Conservation (phyloP, 1,140 invertebrate genomes). For the Coptotermes formosanus region DNA sequence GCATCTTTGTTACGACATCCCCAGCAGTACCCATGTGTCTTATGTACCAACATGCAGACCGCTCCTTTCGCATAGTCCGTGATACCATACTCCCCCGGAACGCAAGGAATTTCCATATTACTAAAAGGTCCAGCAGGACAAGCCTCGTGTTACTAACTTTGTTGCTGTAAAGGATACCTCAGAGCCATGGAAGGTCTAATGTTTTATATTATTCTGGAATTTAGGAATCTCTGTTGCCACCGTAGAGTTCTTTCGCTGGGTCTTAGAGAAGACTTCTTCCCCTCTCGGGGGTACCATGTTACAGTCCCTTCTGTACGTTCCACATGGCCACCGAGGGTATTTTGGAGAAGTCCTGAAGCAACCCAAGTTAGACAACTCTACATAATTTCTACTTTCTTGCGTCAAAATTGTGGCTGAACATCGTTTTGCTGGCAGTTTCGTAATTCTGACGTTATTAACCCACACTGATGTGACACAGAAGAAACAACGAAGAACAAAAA, state of each 20-base stretch:
- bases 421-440: neutral
- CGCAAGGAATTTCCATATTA: slow-evolving; percentile 15
- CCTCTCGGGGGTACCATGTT: neutral
- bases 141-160: neutral
- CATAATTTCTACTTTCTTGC: neutral
- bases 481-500: too few species aligned
- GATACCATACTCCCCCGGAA: neutral
- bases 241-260: neutral
- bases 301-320: neutral
- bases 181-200: neutral
- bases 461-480: too few species aligned
- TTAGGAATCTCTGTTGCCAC: slow-evolving; percentile 2
- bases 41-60: neutral
- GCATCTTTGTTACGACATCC: neutral
- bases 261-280: neutral
- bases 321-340: neutral
- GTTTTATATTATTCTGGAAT: slow-evolving; percentile 16
- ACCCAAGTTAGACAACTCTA: neutral
- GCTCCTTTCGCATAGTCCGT: neutral
- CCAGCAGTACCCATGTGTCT: neutral
- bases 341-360: neutral
- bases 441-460: neutral
- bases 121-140: neutral
- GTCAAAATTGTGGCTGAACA: neutral
- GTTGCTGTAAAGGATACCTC: neutral